Evolutionary conservation across 2,113 vertebrate genomes (phyloP).

Genomic region (Barnardius zonarius): DNA sequence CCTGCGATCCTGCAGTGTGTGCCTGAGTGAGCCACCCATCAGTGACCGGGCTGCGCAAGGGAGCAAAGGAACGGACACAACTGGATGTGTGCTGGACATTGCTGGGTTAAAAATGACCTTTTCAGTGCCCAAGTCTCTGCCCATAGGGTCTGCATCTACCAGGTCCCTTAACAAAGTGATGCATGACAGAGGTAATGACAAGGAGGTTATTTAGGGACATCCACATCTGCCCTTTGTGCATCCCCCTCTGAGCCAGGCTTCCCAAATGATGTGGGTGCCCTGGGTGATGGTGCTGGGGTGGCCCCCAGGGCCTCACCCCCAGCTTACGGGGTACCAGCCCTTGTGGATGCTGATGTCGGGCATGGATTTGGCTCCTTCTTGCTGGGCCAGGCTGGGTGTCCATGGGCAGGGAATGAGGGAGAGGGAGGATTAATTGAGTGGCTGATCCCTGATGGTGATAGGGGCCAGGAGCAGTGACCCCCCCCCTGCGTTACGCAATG

Average conservation of each 20-base stretch:
- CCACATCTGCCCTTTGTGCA: accelerated
- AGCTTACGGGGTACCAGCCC: background rate
- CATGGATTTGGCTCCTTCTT: conserved; percentile 7
- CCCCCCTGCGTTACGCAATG: background rate
- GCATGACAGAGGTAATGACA: background rate
- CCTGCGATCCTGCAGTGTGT: background rate
- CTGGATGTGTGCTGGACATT: background rate
- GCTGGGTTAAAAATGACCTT: background rate
- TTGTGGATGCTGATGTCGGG: accelerated
- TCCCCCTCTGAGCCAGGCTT: background rate
- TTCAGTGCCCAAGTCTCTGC: background rate
- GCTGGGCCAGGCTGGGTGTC: background rate
- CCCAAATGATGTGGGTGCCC: background rate
- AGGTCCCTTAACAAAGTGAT: accelerated
- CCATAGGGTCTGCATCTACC: background rate
- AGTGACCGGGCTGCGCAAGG: background rate
- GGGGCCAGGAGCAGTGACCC: background rate
- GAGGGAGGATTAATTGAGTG: conserved; percentile 42
- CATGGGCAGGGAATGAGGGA: conserved; percentile 4
- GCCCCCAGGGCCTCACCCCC: background rate
- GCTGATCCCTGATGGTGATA: conserved; percentile 23
- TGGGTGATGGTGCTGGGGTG: no score
- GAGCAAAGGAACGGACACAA: no score
- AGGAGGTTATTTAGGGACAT: background rate
- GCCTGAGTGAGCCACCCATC: background rate